Evolutionary conservation across 2,888 invertebrate species (phyloP).

Genomic region (Helleia helle): DNA sequence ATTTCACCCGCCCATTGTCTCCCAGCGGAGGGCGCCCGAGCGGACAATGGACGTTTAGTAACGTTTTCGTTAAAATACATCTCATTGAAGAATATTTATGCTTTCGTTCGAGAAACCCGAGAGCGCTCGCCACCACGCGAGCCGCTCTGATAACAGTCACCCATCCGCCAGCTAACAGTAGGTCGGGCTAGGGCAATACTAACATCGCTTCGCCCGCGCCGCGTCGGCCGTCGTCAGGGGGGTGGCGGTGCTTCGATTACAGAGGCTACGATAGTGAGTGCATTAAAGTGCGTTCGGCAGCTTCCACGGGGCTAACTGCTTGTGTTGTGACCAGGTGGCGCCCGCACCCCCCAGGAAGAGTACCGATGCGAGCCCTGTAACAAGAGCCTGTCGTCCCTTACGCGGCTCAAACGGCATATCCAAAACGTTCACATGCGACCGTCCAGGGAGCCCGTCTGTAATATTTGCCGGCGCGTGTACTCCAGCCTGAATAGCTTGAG

Average conservation of each 20-base stretch:
- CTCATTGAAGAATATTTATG: constrained; percentile 61
- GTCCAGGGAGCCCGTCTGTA: constrained; percentile 92
- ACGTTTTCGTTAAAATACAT: constrained; percentile 45
- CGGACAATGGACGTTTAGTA: constrained; percentile 65
- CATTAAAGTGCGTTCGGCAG: constrained; percentile 68
- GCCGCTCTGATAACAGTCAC: constrained; percentile 42
- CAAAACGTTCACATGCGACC: constrained; percentile 94
- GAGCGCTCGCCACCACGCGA: constrained; percentile 34
- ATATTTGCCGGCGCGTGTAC: constrained; percentile 93
- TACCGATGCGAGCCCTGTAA: constrained; percentile 94
- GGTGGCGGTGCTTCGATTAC: constrained; percentile 69
- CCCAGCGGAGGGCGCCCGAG: constrained; percentile 49
- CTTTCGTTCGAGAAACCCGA: constrained; percentile 58
- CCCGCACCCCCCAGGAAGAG: constrained; percentile 86
- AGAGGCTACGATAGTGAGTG: constrained; percentile 70
- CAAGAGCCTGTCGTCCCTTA: constrained; percentile 90
- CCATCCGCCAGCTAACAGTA: constrained; percentile 42
- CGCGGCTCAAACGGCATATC: constrained; percentile 91
- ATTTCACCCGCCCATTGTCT: constrained; percentile 60
- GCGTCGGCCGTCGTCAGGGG: constrained; percentile 62
- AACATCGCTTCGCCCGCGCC: constrained; percentile 63
- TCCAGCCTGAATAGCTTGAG: constrained; percentile 92
- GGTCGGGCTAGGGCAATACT: constrained; percentile 41
- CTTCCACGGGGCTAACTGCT: constrained; percentile 69
- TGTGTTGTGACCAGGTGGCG: constrained; percentile 79